phyloP scores from a whole-genome alignment of 2,797 vertebrate species.

The Neoniphon sammara region DNA sequence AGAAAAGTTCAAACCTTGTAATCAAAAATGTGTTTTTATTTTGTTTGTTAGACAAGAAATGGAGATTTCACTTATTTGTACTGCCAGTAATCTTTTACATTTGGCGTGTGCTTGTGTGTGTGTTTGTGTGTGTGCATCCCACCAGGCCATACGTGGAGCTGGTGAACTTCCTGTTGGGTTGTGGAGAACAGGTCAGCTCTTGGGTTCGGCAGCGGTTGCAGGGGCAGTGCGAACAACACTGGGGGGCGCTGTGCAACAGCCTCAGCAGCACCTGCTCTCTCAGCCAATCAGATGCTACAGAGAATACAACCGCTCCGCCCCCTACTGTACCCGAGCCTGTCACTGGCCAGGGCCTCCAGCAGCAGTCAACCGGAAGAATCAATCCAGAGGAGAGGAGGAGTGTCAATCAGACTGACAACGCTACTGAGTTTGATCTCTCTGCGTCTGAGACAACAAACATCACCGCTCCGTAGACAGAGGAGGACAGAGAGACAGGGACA shows the following conservation, averaged over 20 bases:
- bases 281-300: constrained; percentile 37
- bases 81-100: no score
- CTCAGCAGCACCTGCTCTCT: constrained; percentile 86
- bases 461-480: constrained; percentile 80
- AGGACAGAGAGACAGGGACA: constrained; percentile 40
- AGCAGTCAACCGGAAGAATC: constrained; percentile 11
- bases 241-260: constrained; percentile 91
- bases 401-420: constrained; percentile 55
- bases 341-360: constrained; percentile 16
- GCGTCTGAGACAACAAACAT: constrained; percentile 79
- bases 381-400: constrained; percentile 55
- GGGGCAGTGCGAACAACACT: constrained; percentile 91
- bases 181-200: constrained; percentile 88
- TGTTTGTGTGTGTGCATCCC: background rate
- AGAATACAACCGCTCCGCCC: constrained; percentile 31
- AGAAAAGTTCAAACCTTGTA: background rate
- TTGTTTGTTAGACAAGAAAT: background rate
- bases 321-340: constrained; percentile 43
- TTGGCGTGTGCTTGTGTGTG: background rate
- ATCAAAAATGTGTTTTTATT: background rate
- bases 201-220: constrained; percentile 88
- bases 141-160: constrained; percentile 92
- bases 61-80: no score
- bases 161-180: constrained; percentile 92
- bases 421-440: constrained; percentile 73